phyloP scores from a whole-genome alignment of 2,888 invertebrate genomes.

The Octodonta nipae region DNA sequence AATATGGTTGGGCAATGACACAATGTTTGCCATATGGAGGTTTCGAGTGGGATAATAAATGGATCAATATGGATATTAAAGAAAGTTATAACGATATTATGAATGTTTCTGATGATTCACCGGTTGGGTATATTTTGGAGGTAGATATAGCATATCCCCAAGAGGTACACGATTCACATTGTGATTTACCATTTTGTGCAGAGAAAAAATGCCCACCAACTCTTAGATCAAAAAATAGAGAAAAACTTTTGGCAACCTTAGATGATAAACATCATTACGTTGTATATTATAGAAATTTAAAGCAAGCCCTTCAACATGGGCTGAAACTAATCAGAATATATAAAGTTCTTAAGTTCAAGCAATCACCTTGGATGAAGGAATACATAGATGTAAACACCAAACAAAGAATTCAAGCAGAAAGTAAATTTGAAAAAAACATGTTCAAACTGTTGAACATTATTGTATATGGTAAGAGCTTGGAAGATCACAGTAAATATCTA shows the following conservation, averaged over 20 bases:
- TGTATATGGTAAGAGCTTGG: conserved; percentile 32
- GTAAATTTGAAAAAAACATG: conserved; percentile 30
- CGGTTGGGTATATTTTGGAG: conserved; percentile 8
- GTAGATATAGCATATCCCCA: conserved; percentile 6
- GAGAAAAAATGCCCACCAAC: conserved; percentile 5
- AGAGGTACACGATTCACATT: conserved; percentile 5
- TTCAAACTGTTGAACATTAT: conserved; percentile 32
- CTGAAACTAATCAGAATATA: conserved; percentile 4
- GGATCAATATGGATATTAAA: too few species aligned
- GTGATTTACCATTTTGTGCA: conserved; percentile 7
- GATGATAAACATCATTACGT: conserved; percentile 6
- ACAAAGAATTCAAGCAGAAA: conserved; percentile 17
- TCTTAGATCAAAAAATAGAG: conserved; percentile 2
- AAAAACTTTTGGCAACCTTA: conserved; percentile 7
- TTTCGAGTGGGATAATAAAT: conserved; percentile 3
- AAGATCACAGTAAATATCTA: conserved; percentile 30
- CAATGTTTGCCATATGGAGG: not conserved
- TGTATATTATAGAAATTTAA: conserved; percentile 6
- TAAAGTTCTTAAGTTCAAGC: conserved; percentile 11
- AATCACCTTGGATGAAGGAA: conserved; percentile 19
- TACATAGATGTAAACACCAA: conserved; percentile 5
- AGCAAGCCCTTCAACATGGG: conserved; percentile 7
- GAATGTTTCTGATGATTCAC: conserved; percentile 3
- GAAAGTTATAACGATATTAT: not conserved
- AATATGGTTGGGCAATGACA: conserved; percentile 2